A percentile compares a stretch with the other conserved stretches of the same genome.
Evolutionary conservation across 2,113 vertebrate species (phyloP).

Genomic region (Todiramphus saurophagus): DNA sequence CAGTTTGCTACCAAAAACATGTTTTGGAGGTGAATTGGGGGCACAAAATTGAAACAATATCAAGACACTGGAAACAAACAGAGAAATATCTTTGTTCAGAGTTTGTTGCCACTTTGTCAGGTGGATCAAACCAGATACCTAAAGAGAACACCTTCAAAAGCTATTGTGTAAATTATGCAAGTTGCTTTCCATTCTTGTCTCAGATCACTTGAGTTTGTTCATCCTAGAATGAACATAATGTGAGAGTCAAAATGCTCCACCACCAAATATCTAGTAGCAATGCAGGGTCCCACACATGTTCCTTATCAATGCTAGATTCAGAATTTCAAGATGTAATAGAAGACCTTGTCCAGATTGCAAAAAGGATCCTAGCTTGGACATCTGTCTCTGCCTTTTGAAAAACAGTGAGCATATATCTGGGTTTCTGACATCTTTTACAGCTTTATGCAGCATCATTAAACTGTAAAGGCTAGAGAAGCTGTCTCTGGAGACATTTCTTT

Average conservation of each 20-base stretch:
- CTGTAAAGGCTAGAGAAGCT: neutral
- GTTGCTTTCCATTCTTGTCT: neutral
- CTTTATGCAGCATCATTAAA: neutral
- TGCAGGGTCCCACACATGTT: neutral
- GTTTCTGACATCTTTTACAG: neutral
- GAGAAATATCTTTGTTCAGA: neutral
- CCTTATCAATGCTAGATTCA: neutral
- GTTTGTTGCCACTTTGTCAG: neutral
- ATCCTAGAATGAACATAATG: neutral
- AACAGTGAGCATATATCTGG: neutral
- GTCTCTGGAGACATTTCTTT: neutral
- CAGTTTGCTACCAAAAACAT: neutral
- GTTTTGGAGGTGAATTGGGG: neutral
- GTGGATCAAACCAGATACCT: neutral
- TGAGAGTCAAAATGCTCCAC: neutral
- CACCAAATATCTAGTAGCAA: neutral
- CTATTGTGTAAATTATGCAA: neutral
- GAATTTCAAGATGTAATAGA: neutral
- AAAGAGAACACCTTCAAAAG: neutral
- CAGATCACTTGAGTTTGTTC: neutral
- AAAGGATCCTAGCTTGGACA: neutral
- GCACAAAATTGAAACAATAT: neutral
- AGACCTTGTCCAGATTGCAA: neutral
- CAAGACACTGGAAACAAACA: neutral
- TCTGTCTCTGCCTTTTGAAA: neutral